A percentile compares a stretch with the other conserved stretches of the same genome.
phyloP scores from a whole-genome alignment of 2,113 vertebrate genomes.

The Desmodus rotundus region DNA sequence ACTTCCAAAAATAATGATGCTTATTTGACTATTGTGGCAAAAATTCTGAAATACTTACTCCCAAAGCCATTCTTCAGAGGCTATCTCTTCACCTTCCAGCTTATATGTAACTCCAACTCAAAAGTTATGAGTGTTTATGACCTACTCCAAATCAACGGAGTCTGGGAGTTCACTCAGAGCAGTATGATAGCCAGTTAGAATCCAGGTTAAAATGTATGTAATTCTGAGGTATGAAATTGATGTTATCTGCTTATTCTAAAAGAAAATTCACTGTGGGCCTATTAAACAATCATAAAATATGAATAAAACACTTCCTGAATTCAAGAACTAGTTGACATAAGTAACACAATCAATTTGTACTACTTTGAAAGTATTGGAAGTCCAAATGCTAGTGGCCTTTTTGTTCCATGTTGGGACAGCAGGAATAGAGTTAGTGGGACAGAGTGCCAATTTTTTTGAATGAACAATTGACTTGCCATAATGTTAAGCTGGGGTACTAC shows the following conservation, averaged over 20 bases:
- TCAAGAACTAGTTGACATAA: slow-evolving; percentile 1
- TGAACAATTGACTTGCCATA: not conserved
- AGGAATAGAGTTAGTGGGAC: not conserved
- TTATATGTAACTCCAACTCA: not conserved
- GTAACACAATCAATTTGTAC: not conserved
- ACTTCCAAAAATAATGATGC: not conserved
- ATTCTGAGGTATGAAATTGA: not conserved
- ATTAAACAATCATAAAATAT: not conserved
- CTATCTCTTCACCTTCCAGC: not conserved
- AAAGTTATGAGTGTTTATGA: not conserved
- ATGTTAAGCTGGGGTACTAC: not conserved
- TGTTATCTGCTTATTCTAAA: not conserved
- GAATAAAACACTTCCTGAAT: not conserved
- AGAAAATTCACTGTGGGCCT: not conserved
- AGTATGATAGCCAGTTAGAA: not conserved
- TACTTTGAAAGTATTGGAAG: not conserved
- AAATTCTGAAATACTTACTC: not conserved
- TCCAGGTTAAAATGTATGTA: not conserved
- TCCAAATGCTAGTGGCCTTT: not conserved
- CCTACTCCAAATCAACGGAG: not conserved
- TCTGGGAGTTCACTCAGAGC: not conserved
- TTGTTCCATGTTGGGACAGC: not conserved
- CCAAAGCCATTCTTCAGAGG: not conserved
- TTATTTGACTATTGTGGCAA: not conserved
- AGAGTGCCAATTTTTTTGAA: not conserved